A percentile compares a stretch with the other conserved stretches of the same genome.
Evolutionary conservation across 2,888 invertebrate species (phyloP).

Genomic region (Myopa testacea): DNA sequence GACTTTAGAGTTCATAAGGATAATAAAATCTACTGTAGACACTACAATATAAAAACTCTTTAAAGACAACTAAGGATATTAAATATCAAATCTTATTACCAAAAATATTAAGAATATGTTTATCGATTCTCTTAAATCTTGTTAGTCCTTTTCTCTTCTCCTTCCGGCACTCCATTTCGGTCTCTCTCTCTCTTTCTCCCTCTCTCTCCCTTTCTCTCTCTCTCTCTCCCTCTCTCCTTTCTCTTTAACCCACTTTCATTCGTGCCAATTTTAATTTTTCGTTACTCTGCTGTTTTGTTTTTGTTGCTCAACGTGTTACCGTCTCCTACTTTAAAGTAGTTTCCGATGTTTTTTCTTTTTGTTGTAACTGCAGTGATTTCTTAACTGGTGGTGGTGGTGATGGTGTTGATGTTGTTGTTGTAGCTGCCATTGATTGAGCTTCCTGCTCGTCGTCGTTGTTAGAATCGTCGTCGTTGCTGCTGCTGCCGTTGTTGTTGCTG

Average conservation of each 20-base stretch:
- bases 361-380: neutral
- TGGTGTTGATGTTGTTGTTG: constrained; percentile 12
- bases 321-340: constrained; percentile 9
- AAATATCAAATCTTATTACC: too few species aligned
- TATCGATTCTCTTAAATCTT: too few species aligned
- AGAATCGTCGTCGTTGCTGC: constrained; percentile 10
- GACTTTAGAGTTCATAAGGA: too few species aligned
- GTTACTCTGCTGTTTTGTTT: constrained; percentile 12
- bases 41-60: too few species aligned
- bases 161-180: too few species aligned
- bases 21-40: too few species aligned
- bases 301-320: constrained; percentile 5
- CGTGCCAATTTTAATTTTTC: constrained; percentile 27
- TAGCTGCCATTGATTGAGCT: neutral
- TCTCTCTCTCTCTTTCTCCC: neutral
- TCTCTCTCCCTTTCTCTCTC: neutral
- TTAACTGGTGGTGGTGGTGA: too few species aligned
- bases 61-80: too few species aligned
- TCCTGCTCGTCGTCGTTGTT: neutral
- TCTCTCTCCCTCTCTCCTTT: neutral
- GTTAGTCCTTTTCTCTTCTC: too few species aligned
- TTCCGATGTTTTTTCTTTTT: constrained; percentile 22
- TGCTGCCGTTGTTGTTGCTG: constrained; percentile 23
- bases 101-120: too few species aligned
- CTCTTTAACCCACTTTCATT: constrained; percentile 30